Evolutionary conservation across 1,140 invertebrate species (phyloP), one percentile per base, ranked within the genome.

Genomic region (Dreissena rostriformis): DNA sequence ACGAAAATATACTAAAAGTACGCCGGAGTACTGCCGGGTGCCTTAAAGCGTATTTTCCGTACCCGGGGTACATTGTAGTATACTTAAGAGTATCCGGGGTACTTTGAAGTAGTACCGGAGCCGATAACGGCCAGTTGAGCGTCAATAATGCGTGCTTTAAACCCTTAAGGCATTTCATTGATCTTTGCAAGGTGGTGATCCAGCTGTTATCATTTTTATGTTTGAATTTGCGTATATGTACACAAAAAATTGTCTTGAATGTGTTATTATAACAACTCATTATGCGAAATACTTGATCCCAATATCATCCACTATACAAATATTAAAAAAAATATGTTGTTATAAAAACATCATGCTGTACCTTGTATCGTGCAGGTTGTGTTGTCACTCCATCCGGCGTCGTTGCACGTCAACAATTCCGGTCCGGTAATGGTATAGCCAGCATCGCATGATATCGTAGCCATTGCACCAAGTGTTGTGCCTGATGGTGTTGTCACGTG

Each of bases 341-440:
- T 14, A 57, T n/a, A 14, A 8, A 8, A 70, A 29, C 19, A 22
- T 17, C 17, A 70, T 8, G 17, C 12, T 12, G 17, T 57, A 57
- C 72, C 72, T 74, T 74, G 51, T 14, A 74, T 28, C 1, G 10
- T 26, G 24, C 72, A 74, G 19, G 53, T 57, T 19, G 52, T 28
- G 14, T n/a, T 57, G 2, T 7, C 29, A 28, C 63, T 52, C 72
- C 72, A 74, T 4, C 72, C 72, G 29, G 52, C 26, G 19, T 74
- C 52, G 17, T 2, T 51, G 22, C 72, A 74, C 39, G 22, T 74
- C 72, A 22, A 57, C 15, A 17, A 10, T 24, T n/a, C 11, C 15
- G 11, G 12, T 12, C 72, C 72, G 28, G 10, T 57, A 8, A 74
- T 17, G 39, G 24, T 57, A 29, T 74, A 74, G 24, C 72, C 72